Base-by-base conservation (phyloP, 2,113 vertebrate species). In the Geothlypis trichas region DNA sequence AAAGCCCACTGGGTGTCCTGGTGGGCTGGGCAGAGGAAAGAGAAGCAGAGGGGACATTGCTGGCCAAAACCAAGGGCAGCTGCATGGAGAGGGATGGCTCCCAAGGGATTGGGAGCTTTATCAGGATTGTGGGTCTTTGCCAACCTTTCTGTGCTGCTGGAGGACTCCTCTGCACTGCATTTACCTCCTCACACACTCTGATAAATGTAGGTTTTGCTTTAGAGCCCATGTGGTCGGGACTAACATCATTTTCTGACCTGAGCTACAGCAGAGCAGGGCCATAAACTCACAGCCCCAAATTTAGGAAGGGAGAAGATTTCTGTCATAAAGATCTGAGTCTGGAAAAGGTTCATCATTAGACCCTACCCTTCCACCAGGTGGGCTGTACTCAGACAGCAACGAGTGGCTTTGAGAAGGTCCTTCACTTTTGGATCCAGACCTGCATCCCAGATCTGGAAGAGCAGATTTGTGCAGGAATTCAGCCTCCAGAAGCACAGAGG, bases 141-240 rank as follows among this genome's bases (percentile, higher is more conserved):
- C 82, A 87, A 31, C 10, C 3, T 11, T 61, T 47, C 66, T 7
- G 15, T 9, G 55, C n/a, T 77, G 69, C 69, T 62, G 68, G 51
- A 63, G 62, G 57, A 7, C 24, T 66, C 30, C 3, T 54, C 61
- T 22, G 10, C 23, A 27, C 16, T 5, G 12, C 20, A 2, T 57
- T 82, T 61, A 41, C 72, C 54, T 54, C 37, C 39, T 20, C 23
- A 15, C 27, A 33, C 23, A 5, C 30, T 4, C 17, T 42, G 57
- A 57, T 7, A 13, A 1, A n/a, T 0, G 2, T 5, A 30, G 49
- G 37, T 79, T 65, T 65, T 26, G 33, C 42, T 42, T 41, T 41
- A 44, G 17, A 76, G 75, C 27, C 4, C 47, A 14, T 0, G 0
- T 33, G 35, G 18, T 11, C 2, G 2, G 66, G 31, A 61, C 31